These are phyloP conservation scores for Drymonia ruficornis DNA, from an alignment of 2,888 invertebrate species.

Conservation along the genomic window DNA sequence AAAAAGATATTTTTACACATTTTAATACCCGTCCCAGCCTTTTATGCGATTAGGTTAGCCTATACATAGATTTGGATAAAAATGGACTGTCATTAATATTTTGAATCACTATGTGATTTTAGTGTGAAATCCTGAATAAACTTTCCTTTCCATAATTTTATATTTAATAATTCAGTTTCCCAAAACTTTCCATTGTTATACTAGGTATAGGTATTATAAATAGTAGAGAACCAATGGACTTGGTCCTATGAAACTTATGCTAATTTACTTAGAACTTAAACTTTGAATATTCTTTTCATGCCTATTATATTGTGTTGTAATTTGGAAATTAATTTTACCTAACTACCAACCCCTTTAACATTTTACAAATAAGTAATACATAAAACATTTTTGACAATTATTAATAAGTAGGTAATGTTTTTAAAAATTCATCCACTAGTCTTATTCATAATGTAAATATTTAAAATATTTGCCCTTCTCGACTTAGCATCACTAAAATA, in stretches of 20 bases:
- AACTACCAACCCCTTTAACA: neutral
- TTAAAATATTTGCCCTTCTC: conserved; percentile 48
- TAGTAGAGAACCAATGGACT: too few relatives aligned
- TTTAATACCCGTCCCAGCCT: conserved; percentile 9
- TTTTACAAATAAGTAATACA: too few relatives aligned
- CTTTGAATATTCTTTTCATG: too few relatives aligned
- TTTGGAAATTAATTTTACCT: too few relatives aligned
- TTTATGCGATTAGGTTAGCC: conserved; percentile 6
- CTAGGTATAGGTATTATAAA: too few relatives aligned
- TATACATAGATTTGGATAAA: neutral
- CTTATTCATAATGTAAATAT: conserved; percentile 41
- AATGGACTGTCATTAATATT: neutral
- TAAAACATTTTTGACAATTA: neutral
- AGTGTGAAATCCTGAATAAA: conserved; percentile 3
- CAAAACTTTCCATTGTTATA: too few relatives aligned
- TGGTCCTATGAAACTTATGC: too few relatives aligned
- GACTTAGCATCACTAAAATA: conserved; percentile 39
- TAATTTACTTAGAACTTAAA: too few relatives aligned
- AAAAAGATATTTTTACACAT: conserved; percentile 16
- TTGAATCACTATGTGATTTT: neutral
- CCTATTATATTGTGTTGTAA: too few relatives aligned
- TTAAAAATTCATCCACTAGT: conserved; percentile 54
- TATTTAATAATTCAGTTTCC: neutral
- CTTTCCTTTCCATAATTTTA: neutral
- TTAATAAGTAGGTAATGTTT: conserved; percentile 23